Percentiles rank a stretch among this genome's conserved stretches.
Evolutionary conservation across 2,888 invertebrate species (phyloP).

Genomic region (Drosophila putrida): DNA sequence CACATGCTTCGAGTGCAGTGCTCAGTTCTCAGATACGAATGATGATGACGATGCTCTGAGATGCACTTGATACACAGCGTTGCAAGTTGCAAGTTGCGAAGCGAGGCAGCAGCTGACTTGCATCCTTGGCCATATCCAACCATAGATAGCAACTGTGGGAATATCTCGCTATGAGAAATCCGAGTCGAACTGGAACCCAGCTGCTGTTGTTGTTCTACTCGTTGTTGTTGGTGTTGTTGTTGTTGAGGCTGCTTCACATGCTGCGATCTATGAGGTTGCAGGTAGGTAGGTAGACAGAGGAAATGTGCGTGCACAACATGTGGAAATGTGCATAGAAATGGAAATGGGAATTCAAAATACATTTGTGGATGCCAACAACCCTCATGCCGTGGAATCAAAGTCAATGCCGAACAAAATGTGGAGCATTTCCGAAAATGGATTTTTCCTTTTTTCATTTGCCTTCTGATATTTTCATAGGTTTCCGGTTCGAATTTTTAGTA

Average conservation of each 20-base stretch:
- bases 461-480: constrained; percentile 41
- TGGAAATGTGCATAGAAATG: constrained; percentile 56
- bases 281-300: constrained; percentile 38
- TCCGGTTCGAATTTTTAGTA: constrained; percentile 42
- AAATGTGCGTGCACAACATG: constrained; percentile 69
- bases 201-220: constrained; percentile 33
- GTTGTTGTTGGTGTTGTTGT: constrained; percentile 4
- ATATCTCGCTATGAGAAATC: constrained; percentile 70
- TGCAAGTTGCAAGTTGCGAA: constrained; percentile 5
- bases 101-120: constrained; percentile 75
- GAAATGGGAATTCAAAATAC: constrained; percentile 28
- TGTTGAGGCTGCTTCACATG: constrained; percentile 46
- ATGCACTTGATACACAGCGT: constrained; percentile 63
- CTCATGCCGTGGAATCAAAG: constrained; percentile 34
- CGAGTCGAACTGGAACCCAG: constrained; percentile 55
- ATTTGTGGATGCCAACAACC: constrained; percentile 8
- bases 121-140: constrained; percentile 60
- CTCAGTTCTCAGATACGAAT: constrained; percentile 31
- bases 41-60: constrained; percentile 23
- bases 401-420: constrained; percentile 56
- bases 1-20: constrained; percentile 50
- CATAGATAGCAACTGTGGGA: constrained; percentile 67
- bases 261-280: constrained; percentile 46
- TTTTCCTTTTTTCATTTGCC: constrained; percentile 29
- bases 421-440: constrained; percentile 44